phyloP scores from a whole-genome alignment of 2,888 invertebrate genomes.

The Gymnosoma rotundatum region DNA sequence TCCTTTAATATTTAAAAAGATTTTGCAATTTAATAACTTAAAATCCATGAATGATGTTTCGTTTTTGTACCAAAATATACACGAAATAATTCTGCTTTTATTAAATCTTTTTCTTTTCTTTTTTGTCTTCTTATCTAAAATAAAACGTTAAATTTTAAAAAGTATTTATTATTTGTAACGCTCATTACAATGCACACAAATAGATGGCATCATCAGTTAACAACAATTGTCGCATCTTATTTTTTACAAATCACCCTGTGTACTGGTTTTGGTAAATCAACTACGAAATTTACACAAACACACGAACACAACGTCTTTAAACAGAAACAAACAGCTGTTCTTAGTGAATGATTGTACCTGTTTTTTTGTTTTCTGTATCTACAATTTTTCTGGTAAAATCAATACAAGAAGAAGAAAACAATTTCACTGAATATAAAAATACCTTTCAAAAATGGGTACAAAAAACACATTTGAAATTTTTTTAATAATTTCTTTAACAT shows the following conservation, averaged over 20 bases:
- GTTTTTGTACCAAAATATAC: no score
- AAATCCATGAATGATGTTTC: no score
- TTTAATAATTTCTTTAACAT: slow-evolving; percentile 57
- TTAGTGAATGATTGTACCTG: background rate
- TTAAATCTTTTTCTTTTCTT: no score
- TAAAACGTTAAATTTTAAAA: no score
- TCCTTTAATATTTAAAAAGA: no score
- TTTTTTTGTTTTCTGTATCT: slow-evolving; percentile 9
- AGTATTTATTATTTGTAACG: background rate
- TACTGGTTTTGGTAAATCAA: slow-evolving; percentile 6
- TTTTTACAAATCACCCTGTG: slow-evolving; percentile 6
- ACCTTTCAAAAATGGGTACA: slow-evolving; percentile 68
- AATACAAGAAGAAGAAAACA: slow-evolving; percentile 2
- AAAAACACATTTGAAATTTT: slow-evolving; percentile 67
- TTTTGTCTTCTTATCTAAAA: no score
- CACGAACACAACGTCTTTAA: background rate
- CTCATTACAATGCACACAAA: background rate
- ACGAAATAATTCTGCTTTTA: no score
- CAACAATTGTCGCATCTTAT: background rate
- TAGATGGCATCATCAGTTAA: slow-evolving; percentile 19
- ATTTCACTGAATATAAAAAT: background rate
- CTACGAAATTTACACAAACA: background rate
- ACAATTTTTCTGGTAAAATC: slow-evolving; percentile 52
- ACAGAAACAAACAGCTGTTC: slow-evolving; percentile 17
- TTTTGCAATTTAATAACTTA: no score